phyloP scores from a whole-genome alignment of 1,140 invertebrate species.

The Papilio xuthus region DNA sequence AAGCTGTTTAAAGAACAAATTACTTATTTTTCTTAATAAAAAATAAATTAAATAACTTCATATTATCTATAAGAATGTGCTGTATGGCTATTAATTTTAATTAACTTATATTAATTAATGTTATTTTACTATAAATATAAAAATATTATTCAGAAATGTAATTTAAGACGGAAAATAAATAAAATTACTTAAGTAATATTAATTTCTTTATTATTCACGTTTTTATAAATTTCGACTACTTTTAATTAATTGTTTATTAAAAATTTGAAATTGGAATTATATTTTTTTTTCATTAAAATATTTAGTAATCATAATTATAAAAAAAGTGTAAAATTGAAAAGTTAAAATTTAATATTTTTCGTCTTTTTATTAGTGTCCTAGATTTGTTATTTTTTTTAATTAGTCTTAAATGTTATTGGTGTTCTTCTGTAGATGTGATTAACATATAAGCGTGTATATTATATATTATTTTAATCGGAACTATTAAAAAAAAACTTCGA shows the following conservation, averaged over 20 bases:
- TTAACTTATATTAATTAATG: background rate
- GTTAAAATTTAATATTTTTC: background rate
- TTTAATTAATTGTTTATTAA: background rate
- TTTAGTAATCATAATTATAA: background rate
- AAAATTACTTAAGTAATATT: background rate
- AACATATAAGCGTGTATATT: conserved; percentile 44
- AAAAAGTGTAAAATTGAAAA: background rate
- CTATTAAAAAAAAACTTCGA: conserved; percentile 62
- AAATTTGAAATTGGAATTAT: background rate
- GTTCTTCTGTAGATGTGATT: conserved; percentile 23
- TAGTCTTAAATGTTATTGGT: conserved; percentile 33
- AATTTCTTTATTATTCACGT: background rate
- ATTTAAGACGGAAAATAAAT: background rate
- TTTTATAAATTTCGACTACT: background rate
- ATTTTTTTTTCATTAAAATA: background rate
- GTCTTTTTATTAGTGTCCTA: conserved; percentile 28
- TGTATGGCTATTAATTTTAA: background rate
- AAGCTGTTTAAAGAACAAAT: background rate
- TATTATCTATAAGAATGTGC: background rate
- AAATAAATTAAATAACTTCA: background rate
- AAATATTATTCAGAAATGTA: background rate
- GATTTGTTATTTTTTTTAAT: conserved; percentile 35
- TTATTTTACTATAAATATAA: background rate
- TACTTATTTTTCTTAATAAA: background rate
- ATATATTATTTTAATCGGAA: conserved; percentile 52